phyloP scores from a whole-genome alignment of 2,888 invertebrate species.

The Ypsolopha sequella region DNA sequence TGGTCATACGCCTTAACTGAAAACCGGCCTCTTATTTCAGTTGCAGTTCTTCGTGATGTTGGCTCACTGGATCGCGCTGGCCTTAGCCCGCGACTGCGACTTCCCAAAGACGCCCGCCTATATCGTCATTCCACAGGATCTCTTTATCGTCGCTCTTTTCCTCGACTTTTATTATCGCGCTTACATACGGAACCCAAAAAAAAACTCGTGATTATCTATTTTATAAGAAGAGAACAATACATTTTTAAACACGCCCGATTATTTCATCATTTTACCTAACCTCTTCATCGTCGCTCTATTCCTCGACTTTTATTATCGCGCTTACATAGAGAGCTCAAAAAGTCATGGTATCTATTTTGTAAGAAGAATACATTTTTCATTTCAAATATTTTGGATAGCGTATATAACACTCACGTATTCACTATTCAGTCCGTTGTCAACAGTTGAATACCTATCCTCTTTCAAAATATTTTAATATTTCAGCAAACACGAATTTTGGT shows the following conservation, averaged over 20 bases:
- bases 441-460: no score
- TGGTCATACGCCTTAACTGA: no score
- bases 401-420: no score
- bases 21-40: slow-evolving; percentile 30
- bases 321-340: slow-evolving; percentile 56
- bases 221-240: no score
- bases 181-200: slow-evolving; percentile 51
- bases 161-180: slow-evolving; percentile 75
- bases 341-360: slow-evolving; percentile 2
- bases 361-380: no score
- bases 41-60: slow-evolving; percentile 74
- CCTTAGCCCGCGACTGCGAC: slow-evolving; percentile 55
- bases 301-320: slow-evolving; percentile 74
- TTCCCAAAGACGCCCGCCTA: slow-evolving; percentile 67
- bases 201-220: neutral
- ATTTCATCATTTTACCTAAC: no score
- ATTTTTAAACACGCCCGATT: no score
- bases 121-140: slow-evolving; percentile 73
- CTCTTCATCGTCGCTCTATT: slow-evolving; percentile 77
- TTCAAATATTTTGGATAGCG: no score
- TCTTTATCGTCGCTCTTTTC: slow-evolving; percentile 77
- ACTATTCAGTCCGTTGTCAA: no score
- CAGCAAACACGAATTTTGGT: no score
- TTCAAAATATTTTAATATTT: no score
- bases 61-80: slow-evolving; percentile 57